phyloP scores from a whole-genome alignment of 92 coral and sea anemone genomes.

The Parazoanthus darwini region DNA sequence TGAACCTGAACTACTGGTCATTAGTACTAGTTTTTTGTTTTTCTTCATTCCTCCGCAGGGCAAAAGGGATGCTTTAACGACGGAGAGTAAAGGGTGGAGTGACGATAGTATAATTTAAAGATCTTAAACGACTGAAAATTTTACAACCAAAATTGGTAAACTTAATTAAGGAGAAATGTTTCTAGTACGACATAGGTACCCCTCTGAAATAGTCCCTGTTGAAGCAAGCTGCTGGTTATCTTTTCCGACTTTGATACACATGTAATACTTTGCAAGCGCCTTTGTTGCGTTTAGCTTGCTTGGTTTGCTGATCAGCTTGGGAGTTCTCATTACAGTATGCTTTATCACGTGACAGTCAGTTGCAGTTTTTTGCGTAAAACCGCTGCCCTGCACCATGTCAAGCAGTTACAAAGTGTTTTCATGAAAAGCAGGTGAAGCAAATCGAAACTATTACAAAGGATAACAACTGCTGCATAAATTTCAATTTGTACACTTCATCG shows the following conservation, averaged over 20 bases:
- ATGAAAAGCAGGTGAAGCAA: too few relatives aligned
- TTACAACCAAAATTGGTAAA: background rate
- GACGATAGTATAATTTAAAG: background rate
- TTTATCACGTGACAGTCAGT: background rate
- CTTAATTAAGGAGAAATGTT: background rate
- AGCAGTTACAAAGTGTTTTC: background rate
- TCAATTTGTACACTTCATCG: background rate
- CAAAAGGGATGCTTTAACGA: slow-evolving; percentile 9
- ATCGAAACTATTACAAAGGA: background rate
- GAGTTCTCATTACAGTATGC: background rate
- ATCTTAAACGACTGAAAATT: background rate
- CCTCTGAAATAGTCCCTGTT: background rate
- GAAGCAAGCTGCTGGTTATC: slow-evolving; percentile 5
- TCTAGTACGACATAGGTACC: background rate
- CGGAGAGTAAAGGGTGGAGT: background rate
- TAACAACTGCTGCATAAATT: too few relatives aligned
- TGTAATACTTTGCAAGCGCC: background rate
- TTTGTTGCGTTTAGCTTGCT: background rate
- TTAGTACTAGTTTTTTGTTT: background rate
- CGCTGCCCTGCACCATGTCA: background rate
- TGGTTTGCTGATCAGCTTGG: background rate
- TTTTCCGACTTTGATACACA: background rate
- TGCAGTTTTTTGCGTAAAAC: background rate
- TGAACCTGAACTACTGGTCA: too few relatives aligned
- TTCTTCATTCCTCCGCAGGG: slow-evolving; percentile 13